phyloP scores from a whole-genome alignment of 2,113 vertebrate species.

The Camelus bactrianus region DNA sequence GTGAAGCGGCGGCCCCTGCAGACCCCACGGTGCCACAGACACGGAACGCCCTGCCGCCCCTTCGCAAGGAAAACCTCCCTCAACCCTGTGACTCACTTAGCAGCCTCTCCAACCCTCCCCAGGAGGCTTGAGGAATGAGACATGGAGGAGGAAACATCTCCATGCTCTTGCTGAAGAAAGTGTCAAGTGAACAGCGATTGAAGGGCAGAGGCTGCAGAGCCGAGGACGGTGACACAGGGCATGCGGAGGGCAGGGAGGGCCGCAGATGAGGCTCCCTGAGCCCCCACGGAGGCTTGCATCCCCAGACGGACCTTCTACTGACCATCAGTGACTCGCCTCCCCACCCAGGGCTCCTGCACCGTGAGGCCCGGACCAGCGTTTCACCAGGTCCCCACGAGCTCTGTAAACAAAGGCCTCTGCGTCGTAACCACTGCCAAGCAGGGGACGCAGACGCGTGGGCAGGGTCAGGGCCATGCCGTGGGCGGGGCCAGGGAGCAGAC shows the following conservation, averaged over 20 bases:
- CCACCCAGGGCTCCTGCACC: neutral
- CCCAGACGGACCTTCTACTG: neutral
- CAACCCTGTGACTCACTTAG: neutral
- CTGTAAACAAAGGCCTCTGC: rapidly evolving
- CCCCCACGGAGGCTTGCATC: no score
- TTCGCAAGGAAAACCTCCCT: neutral
- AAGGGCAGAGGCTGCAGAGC: neutral
- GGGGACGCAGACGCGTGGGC: rapidly evolving
- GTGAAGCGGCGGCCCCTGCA: no score
- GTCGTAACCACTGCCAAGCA: neutral
- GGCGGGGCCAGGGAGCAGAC: neutral
- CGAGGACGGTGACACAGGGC: rapidly evolving
- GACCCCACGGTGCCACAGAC: neutral
- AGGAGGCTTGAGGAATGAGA: neutral
- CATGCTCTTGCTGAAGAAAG: rapidly evolving
- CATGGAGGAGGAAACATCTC: neutral
- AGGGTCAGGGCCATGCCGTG: no score
- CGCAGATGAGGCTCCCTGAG: neutral
- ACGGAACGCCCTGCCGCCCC: rapidly evolving
- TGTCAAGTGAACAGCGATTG: rapidly evolving
- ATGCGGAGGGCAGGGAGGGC: rapidly evolving
- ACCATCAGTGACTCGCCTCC: no score
- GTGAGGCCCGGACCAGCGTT: neutral
- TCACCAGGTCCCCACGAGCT: rapidly evolving
- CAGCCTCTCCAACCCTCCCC: rapidly evolving